Base-by-base conservation (phyloP, 2,888 invertebrate genomes). In the Abrostola triplasia region DNA sequence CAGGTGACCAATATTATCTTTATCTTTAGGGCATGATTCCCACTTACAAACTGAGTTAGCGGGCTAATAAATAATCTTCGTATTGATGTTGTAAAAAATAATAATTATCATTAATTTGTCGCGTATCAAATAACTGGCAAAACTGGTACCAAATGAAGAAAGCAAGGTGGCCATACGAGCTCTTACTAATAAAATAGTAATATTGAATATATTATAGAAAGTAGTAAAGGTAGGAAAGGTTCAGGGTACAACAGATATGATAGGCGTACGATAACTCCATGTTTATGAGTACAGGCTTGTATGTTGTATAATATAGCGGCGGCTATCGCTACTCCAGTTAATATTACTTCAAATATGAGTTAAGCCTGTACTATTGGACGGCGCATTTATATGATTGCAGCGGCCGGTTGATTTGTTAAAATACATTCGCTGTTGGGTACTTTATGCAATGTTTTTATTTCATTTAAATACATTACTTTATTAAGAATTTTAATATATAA, bases 251-350 rank as follows among this genome's bases (percentile, higher is more conserved):
- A 42, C 54, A 61, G 67, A 74, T 62, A 73, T 73, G 57, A 72
- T 65, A 62, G 50, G 62, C 55, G 60, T 56, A 40, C 53, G 55
- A 63, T 40, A 59, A 64, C 12, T 59, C 12, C 48, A 9, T 64
- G 62, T 74, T 70, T 64, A 77, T 76, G 42, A 70, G 67, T 67
- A 61, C 60, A 62, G 56, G 62, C 60, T 55, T 12, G 36, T 40
- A 38, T 42, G 36, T 73, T 61, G 41, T 60, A 61, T 64, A 53
- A 67, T 51, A 62, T 56, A 36, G 49, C 48, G 57, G 58, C 53
- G 44, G 64, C 44, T 62, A 56, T 67, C 57, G 73, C 53, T 9
- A 65, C 42, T 49, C 48, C 38, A 55, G 24, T 49, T 68, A 64
- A 56, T 58, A 55, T 42, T 47, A 66, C 55, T 50, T 52, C 50